A percentile compares a stretch with the other conserved stretches of the same genome.
Conservation (phyloP, 2,797 vertebrate genomes). For the Antrozous pallidus region DNA sequence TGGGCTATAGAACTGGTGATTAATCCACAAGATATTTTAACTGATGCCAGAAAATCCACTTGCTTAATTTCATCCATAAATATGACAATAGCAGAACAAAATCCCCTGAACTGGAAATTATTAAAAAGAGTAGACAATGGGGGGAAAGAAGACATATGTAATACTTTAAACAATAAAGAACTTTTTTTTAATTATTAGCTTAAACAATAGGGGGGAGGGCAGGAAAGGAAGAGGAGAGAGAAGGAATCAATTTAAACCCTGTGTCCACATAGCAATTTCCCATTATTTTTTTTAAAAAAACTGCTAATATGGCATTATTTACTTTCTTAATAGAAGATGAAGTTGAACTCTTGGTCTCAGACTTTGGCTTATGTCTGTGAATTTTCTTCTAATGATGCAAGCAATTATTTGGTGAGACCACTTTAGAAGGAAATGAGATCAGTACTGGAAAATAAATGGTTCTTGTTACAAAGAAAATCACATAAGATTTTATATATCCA, state of each 20-base stretch:
- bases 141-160: too few relatives aligned
- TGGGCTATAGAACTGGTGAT: not conserved
- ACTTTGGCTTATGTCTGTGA: slow-evolving; percentile 9
- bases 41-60: not conserved
- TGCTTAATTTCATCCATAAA: not conserved
- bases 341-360: not conserved
- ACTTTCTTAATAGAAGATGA: slow-evolving; percentile 8
- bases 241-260: not conserved
- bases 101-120: not conserved
- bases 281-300: not conserved
- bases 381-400: slow-evolving; percentile 33
- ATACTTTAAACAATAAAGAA: too few relatives aligned
- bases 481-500: slow-evolving; percentile 11
- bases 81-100: not conserved
- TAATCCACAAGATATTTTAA: not conserved
- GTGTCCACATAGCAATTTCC: not conserved
- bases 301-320: not conserved
- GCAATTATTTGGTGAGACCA: slow-evolving; percentile 4
- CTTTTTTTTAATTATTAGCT: too few relatives aligned
- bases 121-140: not conserved
- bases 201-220: too few relatives aligned
- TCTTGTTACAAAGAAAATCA: slow-evolving; percentile 21
- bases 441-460: slow-evolving; percentile 1
- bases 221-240: not conserved
- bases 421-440: slow-evolving; percentile 11